phyloP scores from a whole-genome alignment of 2,797 vertebrate genomes.

The Carapus acus region DNA sequence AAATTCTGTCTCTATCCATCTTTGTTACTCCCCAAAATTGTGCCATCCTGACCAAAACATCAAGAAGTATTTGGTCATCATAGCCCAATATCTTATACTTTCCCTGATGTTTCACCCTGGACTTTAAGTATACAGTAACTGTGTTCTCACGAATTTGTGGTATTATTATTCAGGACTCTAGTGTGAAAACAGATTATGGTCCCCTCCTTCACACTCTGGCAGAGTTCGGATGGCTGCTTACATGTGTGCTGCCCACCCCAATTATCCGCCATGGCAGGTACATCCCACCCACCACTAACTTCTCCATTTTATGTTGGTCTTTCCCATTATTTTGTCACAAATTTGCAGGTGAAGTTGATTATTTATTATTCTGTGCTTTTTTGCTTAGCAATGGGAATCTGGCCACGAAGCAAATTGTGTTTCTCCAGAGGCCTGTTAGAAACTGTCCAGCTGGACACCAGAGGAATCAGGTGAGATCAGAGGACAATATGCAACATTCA shows the following conservation, averaged over 20 bases:
- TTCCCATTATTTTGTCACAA: too few species aligned
- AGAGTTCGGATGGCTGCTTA: conserved; percentile 97
- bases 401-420: conserved; percentile 93
- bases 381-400: conserved; percentile 85
- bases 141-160: too few species aligned
- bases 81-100: too few species aligned
- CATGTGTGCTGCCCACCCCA: conserved; percentile 90
- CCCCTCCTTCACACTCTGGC: conserved; percentile 93
- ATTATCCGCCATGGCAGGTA: conserved; percentile 92
- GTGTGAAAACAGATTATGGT: conserved; percentile 91
- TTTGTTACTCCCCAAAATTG: too few species aligned
- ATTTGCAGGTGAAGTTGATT: too few species aligned
- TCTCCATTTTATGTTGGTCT: too few species aligned
- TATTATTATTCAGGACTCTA: conserved; percentile 78
- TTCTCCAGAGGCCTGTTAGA: conserved; percentile 85
- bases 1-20: too few species aligned
- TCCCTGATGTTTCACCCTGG: too few species aligned
- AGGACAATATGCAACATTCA: too few species aligned
- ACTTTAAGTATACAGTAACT: too few species aligned
- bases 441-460: conserved; percentile 24
- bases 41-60: too few species aligned
- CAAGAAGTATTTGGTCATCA: too few species aligned
- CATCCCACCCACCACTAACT: neutral
- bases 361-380: conserved; percentile 10
- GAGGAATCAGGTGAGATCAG: conserved; percentile 62